These are phyloP conservation scores for Euwallacea similis DNA, from an alignment of 1,140 invertebrate genomes.

Conservation along the genomic window DNA sequence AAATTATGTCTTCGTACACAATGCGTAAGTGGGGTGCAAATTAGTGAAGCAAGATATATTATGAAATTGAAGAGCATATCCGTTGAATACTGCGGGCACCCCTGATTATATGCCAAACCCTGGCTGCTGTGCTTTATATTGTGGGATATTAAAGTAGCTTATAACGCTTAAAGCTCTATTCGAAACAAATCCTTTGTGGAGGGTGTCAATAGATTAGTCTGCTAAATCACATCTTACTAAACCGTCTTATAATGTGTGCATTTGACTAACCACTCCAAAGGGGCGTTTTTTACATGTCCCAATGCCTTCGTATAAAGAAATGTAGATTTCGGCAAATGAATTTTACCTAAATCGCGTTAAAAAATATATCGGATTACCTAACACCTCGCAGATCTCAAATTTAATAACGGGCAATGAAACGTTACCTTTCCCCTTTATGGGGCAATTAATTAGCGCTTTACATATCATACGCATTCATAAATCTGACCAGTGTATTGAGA, in stretches of 20 bases:
- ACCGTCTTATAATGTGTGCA: no score
- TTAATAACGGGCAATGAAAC: slow-evolving; percentile 18
- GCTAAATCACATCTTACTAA: no score
- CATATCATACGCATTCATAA: slow-evolving; percentile 29
- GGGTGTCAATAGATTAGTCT: slow-evolving; percentile 12
- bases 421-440: slow-evolving; percentile 18
- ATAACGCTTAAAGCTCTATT: slow-evolving; percentile 20
- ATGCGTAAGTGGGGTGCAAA: slow-evolving; percentile 29
- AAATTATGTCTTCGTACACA: slow-evolving; percentile 20
- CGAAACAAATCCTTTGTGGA: slow-evolving; percentile 17
- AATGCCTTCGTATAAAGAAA: no score
- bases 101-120: slow-evolving; percentile 27
- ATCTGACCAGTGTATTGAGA: slow-evolving; percentile 30
- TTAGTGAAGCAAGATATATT: slow-evolving; percentile 39
- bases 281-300: no score
- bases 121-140: slow-evolving; percentile 27
- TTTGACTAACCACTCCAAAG: no score
- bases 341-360: no score
- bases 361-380: no score
- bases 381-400: background rate
- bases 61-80: slow-evolving; percentile 29
- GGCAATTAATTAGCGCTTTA: slow-evolving; percentile 26
- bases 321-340: no score
- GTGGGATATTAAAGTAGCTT: slow-evolving; percentile 30
- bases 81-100: slow-evolving; percentile 25